Percentiles rank a stretch among this genome's conserved stretches.
phyloP scores from a whole-genome alignment of 2,113 vertebrate genomes.

The Callaeas wilsoni region DNA sequence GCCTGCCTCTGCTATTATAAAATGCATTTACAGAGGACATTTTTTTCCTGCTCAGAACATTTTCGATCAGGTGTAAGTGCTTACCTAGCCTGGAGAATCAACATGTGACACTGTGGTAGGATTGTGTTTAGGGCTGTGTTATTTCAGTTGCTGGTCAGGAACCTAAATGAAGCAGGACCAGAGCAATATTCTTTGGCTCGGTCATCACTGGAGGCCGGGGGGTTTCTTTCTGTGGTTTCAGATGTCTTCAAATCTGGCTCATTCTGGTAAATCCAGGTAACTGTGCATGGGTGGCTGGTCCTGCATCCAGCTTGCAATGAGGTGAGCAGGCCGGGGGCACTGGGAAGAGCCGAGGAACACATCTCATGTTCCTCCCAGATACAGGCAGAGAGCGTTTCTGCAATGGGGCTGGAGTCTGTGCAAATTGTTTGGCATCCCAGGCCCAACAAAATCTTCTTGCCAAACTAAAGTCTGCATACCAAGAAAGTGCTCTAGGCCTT shows the following conservation, averaged over 20 bases:
- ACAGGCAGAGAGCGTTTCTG: not conserved
- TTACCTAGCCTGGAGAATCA: not conserved
- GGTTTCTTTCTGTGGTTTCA: not conserved
- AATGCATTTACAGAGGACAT: not conserved
- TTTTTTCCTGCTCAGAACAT: not conserved
- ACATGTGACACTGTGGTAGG: not conserved
- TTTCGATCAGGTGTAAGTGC: not conserved
- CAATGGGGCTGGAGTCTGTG: not conserved
- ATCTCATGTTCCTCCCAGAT: not conserved
- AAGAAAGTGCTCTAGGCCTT: not conserved
- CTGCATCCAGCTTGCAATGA: not conserved
- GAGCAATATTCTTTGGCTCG: not conserved
- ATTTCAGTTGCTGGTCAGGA: not conserved
- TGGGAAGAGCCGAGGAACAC: not conserved
- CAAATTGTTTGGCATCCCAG: not conserved
- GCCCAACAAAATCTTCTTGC: not conserved
- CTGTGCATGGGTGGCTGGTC: not conserved
- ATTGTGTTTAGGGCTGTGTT: not conserved
- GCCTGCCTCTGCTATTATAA: not conserved
- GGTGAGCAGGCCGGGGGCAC: not conserved
- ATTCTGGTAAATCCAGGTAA: not conserved
- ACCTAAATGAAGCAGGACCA: not conserved
- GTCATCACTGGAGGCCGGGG: not conserved
- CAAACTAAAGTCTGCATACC: constrained; percentile 16
- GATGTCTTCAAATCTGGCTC: not conserved